Conservation (phyloP, 2,113 vertebrate genomes). For the Salvator merianae region DNA sequence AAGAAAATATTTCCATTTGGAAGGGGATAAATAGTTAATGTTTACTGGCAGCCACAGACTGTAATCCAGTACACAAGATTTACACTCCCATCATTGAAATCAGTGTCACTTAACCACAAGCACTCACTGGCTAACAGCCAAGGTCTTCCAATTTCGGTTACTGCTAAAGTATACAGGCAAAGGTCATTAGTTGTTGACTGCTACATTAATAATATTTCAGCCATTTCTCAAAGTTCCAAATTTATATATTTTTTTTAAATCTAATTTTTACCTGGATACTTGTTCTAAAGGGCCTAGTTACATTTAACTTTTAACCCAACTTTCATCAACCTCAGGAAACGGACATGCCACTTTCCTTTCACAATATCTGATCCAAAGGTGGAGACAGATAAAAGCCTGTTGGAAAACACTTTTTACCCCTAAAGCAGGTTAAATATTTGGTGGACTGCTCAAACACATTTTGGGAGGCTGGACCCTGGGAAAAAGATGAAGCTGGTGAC, state of each 20-base stretch:
- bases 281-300: background rate
- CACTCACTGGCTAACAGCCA: background rate
- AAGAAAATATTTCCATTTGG: background rate
- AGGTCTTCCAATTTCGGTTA: background rate
- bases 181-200: background rate
- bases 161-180: background rate
- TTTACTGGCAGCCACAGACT: background rate
- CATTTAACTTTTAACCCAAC: background rate
- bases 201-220: background rate
- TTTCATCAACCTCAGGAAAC: too few relatives aligned
- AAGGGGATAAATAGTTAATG: background rate
- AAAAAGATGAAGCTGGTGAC: too few relatives aligned
- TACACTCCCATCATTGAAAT: background rate
- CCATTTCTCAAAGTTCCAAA: background rate
- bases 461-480: too few relatives aligned
- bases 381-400: too few relatives aligned
- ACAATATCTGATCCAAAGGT: too few relatives aligned
- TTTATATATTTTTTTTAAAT: background rate
- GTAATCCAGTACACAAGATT: background rate
- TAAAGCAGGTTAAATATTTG: too few relatives aligned
- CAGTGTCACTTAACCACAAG: background rate
- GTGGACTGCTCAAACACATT: too few relatives aligned
- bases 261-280: background rate
- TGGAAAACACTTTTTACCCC: too few relatives aligned
- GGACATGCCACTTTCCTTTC: too few relatives aligned